phyloP scores from a whole-genome alignment of 2,888 invertebrate genomes.

The Pharmacophagus antenor region DNA sequence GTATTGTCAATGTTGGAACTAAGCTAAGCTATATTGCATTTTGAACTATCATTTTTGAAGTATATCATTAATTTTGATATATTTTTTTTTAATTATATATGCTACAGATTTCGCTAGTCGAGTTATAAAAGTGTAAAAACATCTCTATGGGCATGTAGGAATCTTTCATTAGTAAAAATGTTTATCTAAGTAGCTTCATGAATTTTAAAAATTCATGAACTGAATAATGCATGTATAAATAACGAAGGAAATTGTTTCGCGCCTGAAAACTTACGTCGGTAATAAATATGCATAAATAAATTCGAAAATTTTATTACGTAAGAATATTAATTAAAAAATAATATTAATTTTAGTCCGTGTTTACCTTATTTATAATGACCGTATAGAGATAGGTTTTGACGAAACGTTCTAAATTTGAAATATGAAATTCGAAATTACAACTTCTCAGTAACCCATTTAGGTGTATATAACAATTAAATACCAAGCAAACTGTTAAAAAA shows the following conservation, averaged over 20 bases:
- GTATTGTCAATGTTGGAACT: slow-evolving; percentile 2
- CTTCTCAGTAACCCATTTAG: too few relatives aligned
- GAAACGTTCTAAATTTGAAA: too few relatives aligned
- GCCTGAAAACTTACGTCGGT: not conserved
- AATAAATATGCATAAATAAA: not conserved
- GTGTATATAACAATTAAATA: too few relatives aligned
- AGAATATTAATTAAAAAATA: too few relatives aligned
- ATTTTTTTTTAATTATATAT: too few relatives aligned
- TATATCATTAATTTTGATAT: too few relatives aligned
- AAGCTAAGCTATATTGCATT: not conserved
- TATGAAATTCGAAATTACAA: too few relatives aligned
- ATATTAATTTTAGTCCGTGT: too few relatives aligned
- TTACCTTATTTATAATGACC: too few relatives aligned
- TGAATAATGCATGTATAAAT: slow-evolving; percentile 20
- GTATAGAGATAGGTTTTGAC: too few relatives aligned
- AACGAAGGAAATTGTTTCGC: slow-evolving; percentile 20
- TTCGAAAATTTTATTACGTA: not conserved
- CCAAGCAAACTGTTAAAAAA: too few relatives aligned
- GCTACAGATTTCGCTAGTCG: too few relatives aligned
- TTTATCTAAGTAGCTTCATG: slow-evolving; percentile 11
- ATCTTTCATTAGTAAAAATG: slow-evolving; percentile 16
- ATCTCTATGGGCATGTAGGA: slow-evolving; percentile 4
- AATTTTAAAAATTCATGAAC: slow-evolving; percentile 8
- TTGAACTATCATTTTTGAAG: not conserved
- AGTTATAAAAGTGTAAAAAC: slow-evolving; percentile 11